phyloP scores from a whole-genome alignment of 2,888 invertebrate genomes.

The Xanthia icteritia region DNA sequence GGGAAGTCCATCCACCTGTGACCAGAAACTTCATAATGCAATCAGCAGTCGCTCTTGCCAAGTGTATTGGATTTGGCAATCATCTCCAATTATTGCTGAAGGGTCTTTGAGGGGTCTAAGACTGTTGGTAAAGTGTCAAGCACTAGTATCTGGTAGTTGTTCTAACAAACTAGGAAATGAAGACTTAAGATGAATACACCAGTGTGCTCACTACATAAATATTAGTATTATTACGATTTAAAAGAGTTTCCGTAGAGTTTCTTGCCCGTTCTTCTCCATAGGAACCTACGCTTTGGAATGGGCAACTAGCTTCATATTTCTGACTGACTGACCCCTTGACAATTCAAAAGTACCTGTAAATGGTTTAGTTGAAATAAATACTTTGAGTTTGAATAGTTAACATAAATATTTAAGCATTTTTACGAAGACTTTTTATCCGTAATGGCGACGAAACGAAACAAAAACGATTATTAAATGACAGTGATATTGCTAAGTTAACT shows the following conservation, averaged over 20 bases:
- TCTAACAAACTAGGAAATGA: neutral
- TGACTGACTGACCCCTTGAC: no score
- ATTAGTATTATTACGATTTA: no score
- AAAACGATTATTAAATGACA: no score
- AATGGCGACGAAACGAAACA: neutral
- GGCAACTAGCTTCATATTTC: no score
- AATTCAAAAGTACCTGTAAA: no score
- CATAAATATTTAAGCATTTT: neutral
- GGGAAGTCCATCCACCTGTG: conserved; percentile 34
- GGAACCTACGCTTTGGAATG: no score
- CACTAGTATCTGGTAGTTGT: neutral
- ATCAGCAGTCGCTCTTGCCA: conserved; percentile 32
- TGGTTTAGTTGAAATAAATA: no score
- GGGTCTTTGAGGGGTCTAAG: neutral
- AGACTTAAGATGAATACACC: neutral
- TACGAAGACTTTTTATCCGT: neutral
- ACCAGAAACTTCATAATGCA: conserved; percentile 42
- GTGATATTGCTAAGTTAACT: neutral
- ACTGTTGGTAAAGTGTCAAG: neutral
- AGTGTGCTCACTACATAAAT: neutral
- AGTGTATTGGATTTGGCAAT: conserved; percentile 56
- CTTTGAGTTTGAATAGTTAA: no score
- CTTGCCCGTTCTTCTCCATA: no score
- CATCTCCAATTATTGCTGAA: conserved; percentile 49
- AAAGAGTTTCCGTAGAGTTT: no score